Evolutionary conservation across 2,888 invertebrate species (phyloP).

Genomic region (Drosophila affinis): DNA sequence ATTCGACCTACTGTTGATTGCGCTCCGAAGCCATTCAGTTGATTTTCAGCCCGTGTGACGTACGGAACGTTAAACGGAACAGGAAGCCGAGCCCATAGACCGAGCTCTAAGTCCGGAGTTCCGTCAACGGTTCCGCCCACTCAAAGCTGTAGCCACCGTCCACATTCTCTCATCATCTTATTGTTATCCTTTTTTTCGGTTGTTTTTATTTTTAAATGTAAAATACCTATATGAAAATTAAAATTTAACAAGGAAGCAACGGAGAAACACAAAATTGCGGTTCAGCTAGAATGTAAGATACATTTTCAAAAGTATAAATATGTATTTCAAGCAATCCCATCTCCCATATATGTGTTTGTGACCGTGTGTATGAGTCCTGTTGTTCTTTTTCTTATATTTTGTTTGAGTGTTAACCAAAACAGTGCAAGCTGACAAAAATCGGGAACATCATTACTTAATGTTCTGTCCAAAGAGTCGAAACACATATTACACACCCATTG

Average conservation of each 20-base stretch:
- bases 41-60: constrained; percentile 77
- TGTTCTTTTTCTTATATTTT: constrained; percentile 5
- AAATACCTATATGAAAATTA: constrained; percentile 1
- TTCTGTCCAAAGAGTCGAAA: constrained; percentile 36
- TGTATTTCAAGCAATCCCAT: constrained; percentile 1
- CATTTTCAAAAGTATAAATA: constrained; percentile 1
- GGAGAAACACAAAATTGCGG: constrained; percentile 11
- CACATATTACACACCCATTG: constrained; percentile 17
- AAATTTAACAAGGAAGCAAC: constrained; percentile 1
- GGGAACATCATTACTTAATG: constrained; percentile 46
- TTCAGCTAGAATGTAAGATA: constrained; percentile 23
- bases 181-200: constrained; percentile 30
- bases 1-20: constrained; percentile 79
- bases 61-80: constrained; percentile 50
- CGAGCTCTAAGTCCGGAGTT: constrained; percentile 33
- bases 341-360: neutral
- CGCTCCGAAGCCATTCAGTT: constrained; percentile 73
- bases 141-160: constrained; percentile 6
- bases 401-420: neutral
- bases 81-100: constrained; percentile 30
- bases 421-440: constrained; percentile 25
- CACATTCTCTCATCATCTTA: constrained; percentile 9
- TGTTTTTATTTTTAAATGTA: neutral
- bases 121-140: constrained; percentile 25
- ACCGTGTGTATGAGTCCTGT: too few relatives aligned